Base-by-base conservation (phyloP, 2,113 vertebrate species). In the Mastomys coucha region DNA sequence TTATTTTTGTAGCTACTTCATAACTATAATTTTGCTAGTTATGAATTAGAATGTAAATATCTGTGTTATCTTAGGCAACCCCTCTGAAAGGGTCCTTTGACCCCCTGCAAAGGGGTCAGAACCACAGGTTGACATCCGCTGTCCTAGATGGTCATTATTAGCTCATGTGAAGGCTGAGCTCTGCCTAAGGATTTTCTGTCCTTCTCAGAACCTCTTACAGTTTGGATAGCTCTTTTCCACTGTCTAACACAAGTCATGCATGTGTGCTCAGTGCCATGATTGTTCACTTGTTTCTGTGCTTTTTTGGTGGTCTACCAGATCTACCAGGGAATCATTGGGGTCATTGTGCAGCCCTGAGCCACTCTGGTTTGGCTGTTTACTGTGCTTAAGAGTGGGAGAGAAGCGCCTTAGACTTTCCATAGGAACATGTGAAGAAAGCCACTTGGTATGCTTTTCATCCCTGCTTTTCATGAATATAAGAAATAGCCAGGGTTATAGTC, bases 221-320 rank as follows among this genome's bases (percentile, higher is more conserved):
- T 85, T 88, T 75, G n/a, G 42, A 36, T 7, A 76, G 42, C 56
- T 95, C 58, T 20, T 95, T 75, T 49, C 51, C 42, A 65, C 8
- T 92, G 14, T 85, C 60, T 63, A 26, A n/a, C 85, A 75, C 20
- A 78, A 63, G 10, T 67, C 67, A n/a, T 69, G 56, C 1, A 31
- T 67, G 12, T 60, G 72, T 14, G 75, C 19, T 96, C 56, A 49
- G 51, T 85, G 31, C n/a, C 72, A 19, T 45, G 22, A 77, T 36
- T 63, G 1, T 69, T 84, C 70, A 72, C 88, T 97, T 91, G 28
- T 80, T 87, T 89, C 80, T 72, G n/a, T 39, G 33, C 82, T 92
- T 75, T 75, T 73, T 5, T 49, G 84, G 24, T 63, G 36, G 24
- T 81, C 45, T 45, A 45, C 45, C 77, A 81, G 56, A 51, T 86